Conservation (phyloP, 2,797 vertebrate species). For the Clarias platycephalus region DNA sequence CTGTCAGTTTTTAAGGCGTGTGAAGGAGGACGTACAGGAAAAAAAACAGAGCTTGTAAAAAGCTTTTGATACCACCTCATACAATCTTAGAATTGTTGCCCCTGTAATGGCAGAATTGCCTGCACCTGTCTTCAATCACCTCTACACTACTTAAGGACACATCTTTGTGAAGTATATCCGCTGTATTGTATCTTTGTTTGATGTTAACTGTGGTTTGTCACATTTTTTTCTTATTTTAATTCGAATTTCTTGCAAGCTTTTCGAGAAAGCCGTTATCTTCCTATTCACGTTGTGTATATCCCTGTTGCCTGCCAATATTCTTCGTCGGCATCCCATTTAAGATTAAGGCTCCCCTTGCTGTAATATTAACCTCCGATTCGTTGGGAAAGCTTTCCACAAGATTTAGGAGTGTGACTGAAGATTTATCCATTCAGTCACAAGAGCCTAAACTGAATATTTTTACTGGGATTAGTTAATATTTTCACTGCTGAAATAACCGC, state of each 20-base stretch:
- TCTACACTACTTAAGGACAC: neutral
- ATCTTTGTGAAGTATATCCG: neutral
- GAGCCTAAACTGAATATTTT: too few relatives aligned
- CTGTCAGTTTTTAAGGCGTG: too few relatives aligned
- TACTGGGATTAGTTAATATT: too few relatives aligned
- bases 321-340: neutral
- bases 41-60: too few relatives aligned
- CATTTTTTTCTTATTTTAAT: neutral
- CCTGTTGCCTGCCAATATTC: neutral
- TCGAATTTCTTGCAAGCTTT: neutral
- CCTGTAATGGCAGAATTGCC: neutral
- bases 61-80: too few relatives aligned
- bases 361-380: neutral
- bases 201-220: neutral
- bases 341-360: neutral
- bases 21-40: too few relatives aligned
- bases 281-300: neutral
- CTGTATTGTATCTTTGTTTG: neutral
- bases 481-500: too few relatives aligned
- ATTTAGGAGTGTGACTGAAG: neutral
- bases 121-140: neutral
- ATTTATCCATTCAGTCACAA: neutral
- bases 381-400: neutral
- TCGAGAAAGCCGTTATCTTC: neutral
- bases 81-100: too few relatives aligned